Base-by-base conservation (phyloP, 2,888 invertebrate genomes). In the Crematogaster levior region DNA sequence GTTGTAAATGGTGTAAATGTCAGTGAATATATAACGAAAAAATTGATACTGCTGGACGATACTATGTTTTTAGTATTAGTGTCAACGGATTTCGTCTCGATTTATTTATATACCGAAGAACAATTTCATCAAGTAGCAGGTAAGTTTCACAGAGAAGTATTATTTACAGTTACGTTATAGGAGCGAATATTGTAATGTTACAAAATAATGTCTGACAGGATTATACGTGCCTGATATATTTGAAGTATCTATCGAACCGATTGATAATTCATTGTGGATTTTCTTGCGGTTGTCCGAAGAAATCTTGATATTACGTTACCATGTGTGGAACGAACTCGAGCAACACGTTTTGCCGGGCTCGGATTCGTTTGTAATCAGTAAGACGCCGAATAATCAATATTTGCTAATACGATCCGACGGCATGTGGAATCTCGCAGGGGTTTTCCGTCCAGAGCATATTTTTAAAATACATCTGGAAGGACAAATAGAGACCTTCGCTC, bases 351-450 rank as follows among this genome's bases (percentile, higher is more conserved):
- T 93, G 9, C 91, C 92, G 1, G 84, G 81, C 5, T 83, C 87
- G 0, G 82, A 85, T 9, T 61, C 70, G 0, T 89, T 91, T 34
- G 6, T 65, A 3, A 72, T 89, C 63, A 88, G 72, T 27, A 73
- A 65, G 21, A 40, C 81, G 0, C 86, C 89, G 1, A 90, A 86
- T 51, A 72, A 87, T 37, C 92, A 93, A 72, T 82, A 92, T 1
- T 48, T 93, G 10, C 75, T 93, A 21, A 63, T 91, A 5, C 83
- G 91, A 34, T 89, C 89, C 6, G 90, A 93, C 61, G 93, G 93
- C 18, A 82, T 93, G 43, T 93, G 93, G 93, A 90, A 88, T 82
- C 83, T 93, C 4, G 90, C 89, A 27, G 92, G 92, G 48, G 84
- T 93, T 4, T 88, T 87, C 0, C 90, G 86, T 15, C 93, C 92